Percentiles rank a stretch among this genome's conserved stretches.
phyloP scores from a whole-genome alignment of 1,140 invertebrate species.

The Neomicropteryx cornuta region DNA sequence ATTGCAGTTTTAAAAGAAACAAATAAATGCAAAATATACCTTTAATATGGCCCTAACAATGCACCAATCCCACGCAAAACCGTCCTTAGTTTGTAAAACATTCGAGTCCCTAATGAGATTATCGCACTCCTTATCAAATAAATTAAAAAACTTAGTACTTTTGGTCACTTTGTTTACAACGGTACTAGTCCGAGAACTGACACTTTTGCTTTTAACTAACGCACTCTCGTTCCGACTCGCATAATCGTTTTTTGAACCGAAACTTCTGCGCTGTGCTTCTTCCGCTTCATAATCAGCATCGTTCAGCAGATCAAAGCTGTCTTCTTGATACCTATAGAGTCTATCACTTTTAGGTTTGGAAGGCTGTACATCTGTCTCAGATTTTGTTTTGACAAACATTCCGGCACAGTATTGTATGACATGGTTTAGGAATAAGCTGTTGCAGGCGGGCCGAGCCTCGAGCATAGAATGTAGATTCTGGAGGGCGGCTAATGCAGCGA shows the following conservation, averaged over 20 bases:
- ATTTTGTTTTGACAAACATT: conserved; percentile 15
- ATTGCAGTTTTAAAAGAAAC: no score
- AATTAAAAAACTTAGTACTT: conserved; percentile 31
- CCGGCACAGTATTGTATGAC: conserved; percentile 48
- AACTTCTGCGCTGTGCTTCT: conserved; percentile 31
- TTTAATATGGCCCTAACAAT: conserved; percentile 66
- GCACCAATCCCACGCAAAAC: conserved; percentile 75
- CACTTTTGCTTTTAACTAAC: conserved; percentile 38
- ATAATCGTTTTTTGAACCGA: conserved; percentile 31
- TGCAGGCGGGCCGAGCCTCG: conserved; percentile 62
- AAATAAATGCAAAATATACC: no score
- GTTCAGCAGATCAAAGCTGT: conserved; percentile 28
- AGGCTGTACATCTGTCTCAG: neutral
- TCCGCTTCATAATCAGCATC: conserved; percentile 33
- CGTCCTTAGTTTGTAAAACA: conserved; percentile 61
- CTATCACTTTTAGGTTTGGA: neutral
- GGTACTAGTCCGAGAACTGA: conserved; percentile 30
- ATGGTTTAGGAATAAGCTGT: conserved; percentile 75
- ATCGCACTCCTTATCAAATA: conserved; percentile 47
- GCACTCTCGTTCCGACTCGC: conserved; percentile 28
- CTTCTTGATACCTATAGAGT: conserved; percentile 20
- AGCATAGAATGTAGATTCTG: conserved; percentile 67
- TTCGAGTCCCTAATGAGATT: conserved; percentile 59
- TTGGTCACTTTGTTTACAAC: conserved; percentile 33
- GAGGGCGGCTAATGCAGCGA: conserved; percentile 69